Conservation (phyloP, 2,888 invertebrate species). For the Gnatocerus cornutus region DNA sequence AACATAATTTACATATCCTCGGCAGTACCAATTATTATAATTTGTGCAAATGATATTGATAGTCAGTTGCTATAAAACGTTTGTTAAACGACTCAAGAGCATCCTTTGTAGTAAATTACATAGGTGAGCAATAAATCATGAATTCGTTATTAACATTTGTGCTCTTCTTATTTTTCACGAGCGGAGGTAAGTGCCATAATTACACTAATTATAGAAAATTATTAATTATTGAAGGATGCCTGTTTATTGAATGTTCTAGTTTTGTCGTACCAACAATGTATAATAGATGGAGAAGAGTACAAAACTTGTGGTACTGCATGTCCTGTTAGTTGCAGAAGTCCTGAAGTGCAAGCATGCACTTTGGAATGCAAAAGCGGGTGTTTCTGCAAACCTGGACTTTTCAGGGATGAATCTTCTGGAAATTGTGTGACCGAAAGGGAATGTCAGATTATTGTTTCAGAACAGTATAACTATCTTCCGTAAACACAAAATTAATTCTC, state of each 20-base stretch:
- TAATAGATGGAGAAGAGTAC: conserved; percentile 26
- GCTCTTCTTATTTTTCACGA: too few species aligned
- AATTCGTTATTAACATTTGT: background rate
- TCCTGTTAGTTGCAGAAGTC: conserved; percentile 25
- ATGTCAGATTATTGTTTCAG: conserved; percentile 19
- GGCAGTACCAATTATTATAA: background rate
- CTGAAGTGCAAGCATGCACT: conserved; percentile 20
- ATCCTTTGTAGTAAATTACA: background rate
- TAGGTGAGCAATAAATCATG: background rate
- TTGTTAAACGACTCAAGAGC: background rate
- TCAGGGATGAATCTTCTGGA: conserved; percentile 12
- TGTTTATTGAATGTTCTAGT: conserved; percentile 4
- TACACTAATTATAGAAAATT: background rate
- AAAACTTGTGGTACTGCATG: conserved; percentile 25
- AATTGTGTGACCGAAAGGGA: conserved; percentile 5
- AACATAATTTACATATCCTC: background rate
- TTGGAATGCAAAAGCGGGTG: conserved; percentile 26
- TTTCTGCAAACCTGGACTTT: conserved; percentile 28
- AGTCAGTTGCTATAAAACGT: background rate
- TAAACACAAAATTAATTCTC: background rate
- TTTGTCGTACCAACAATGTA: background rate
- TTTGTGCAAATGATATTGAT: background rate
- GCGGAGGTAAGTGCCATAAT: background rate
- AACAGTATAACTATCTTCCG: background rate
- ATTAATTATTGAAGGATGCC: background rate